Percentiles rank a stretch among this genome's conserved stretches.
Conservation (phyloP, 1,140 invertebrate species). For the Planococcus citri region DNA sequence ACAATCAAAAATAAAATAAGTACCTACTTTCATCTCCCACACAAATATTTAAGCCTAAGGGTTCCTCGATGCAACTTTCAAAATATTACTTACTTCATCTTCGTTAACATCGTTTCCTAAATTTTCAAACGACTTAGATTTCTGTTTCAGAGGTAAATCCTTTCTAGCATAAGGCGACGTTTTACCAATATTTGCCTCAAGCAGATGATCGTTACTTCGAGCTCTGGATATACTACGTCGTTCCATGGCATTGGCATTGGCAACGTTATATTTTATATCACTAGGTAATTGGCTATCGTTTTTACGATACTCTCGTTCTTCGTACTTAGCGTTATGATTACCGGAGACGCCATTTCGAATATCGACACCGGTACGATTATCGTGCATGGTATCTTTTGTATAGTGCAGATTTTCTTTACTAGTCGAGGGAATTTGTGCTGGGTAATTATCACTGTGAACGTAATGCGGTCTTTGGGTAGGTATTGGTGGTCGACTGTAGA, state of each 20-base stretch:
- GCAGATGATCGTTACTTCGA: not conserved
- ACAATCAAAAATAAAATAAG: no score
- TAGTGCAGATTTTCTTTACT: not conserved
- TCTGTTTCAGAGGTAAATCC: not conserved
- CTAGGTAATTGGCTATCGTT: not conserved
- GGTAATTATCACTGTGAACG: slow-evolving; percentile 2
- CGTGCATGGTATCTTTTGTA: not conserved
- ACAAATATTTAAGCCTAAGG: slow-evolving; percentile 16
- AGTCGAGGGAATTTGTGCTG: not conserved
- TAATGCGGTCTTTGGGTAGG: not conserved
- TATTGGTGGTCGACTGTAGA: not conserved
- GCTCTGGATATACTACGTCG: slow-evolving; percentile 9
- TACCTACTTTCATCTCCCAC: slow-evolving; percentile 21
- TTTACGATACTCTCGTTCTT: not conserved
- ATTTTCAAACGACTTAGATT: slow-evolving; percentile 5
- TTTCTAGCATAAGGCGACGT: not conserved
- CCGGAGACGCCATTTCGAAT: not conserved
- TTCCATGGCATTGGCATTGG: not conserved
- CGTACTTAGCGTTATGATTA: not conserved
- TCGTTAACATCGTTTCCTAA: slow-evolving; percentile 24
- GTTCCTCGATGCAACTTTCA: no score
- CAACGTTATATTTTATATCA: not conserved
- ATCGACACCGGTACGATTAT: not conserved
- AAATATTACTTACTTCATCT: slow-evolving; percentile 21
- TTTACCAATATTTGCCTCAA: not conserved